A percentile compares a stretch with the other conserved stretches of the same genome.
Evolutionary conservation across 2,888 invertebrate genomes (phyloP).

Genomic region (Osmoderma eremita): DNA sequence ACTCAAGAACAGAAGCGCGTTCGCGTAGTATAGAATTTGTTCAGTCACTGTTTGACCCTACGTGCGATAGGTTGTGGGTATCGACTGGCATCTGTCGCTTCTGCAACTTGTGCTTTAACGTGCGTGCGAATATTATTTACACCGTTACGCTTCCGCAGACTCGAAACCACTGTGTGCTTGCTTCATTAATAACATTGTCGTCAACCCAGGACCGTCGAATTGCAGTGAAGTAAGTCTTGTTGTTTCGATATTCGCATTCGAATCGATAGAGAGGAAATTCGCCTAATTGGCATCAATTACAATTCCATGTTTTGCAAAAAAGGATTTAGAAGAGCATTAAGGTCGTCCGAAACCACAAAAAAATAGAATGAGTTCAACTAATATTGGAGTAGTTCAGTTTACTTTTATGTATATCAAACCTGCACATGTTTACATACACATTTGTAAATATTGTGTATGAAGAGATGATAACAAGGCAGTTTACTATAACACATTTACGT

Average conservation of each 20-base stretch:
- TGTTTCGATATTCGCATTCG: background rate
- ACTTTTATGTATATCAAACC: slow-evolving; percentile 8
- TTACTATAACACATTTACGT: background rate
- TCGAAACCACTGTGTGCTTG: slow-evolving; percentile 16
- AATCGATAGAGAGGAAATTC: slow-evolving; percentile 12
- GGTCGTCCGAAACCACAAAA: background rate
- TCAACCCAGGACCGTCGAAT: background rate
- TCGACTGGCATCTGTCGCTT: slow-evolving; percentile 18
- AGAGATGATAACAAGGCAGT: slow-evolving; percentile 4
- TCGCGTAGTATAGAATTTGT: slow-evolving; percentile 6
- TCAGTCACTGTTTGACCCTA: slow-evolving; percentile 22
- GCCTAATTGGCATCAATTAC: slow-evolving; percentile 1
- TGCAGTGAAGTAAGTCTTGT: slow-evolving; percentile 8
- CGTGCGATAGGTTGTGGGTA: slow-evolving; percentile 7
- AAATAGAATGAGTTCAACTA: background rate
- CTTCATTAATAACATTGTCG: slow-evolving; percentile 5
- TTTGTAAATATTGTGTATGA: background rate
- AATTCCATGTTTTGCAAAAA: slow-evolving; percentile 12
- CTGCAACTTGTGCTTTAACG: slow-evolving; percentile 21
- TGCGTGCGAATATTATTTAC: slow-evolving; percentile 7
- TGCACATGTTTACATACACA: slow-evolving; percentile 10
- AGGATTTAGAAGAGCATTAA: slow-evolving; percentile 20
- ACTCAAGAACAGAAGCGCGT: slow-evolving; percentile 14
- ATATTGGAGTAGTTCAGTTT: background rate
- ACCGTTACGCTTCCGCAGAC: slow-evolving; percentile 9